Evolutionary conservation across 2,888 invertebrate genomes (phyloP), one percentile per base, ranked within the genome.

Genomic region (Stenolophus ochropezus): DNA sequence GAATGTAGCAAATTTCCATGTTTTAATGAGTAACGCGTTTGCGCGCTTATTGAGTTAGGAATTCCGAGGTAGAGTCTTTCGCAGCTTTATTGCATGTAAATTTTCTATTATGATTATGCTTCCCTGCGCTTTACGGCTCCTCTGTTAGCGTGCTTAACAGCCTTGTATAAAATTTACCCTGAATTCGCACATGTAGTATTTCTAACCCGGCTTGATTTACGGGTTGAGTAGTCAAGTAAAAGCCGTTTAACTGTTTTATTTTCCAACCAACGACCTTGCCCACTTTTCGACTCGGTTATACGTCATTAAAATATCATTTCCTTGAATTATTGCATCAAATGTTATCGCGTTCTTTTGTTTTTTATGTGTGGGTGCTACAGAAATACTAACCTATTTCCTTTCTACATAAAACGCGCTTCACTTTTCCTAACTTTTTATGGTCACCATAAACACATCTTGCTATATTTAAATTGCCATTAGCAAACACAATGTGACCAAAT

Each of bases 121-220:
- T 74, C 71, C 71, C 49, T 25, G 47, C 21, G 47, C 47, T 75
- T 53, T 75, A 53, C 75, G 18, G 33, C 73, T 49, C 27, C 27
- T 75, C 53, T 51, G 53, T 53, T 53, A 75, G 53, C 75, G 53
- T 53, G 75, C 53, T 75, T 75, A 75, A 75, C 51, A 27, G 75
- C 75, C 21, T 75, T 75, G 75, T 75, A 27, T 53, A 56, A 75
- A 75, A 75, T 73, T 73, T 73, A 73, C 73, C 49, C 42, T 47
- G 73, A 73, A 73, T 75, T 75, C 53, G 75, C 75, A 75, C 75
- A 75, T 75, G 75, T 75, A 75, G 53, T 75, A 53, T 75, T 53
- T 75, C 25, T 75, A 75, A 75, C 25, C 75, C 51, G 27, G 27
- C 25, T 27, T 53, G 75, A 75, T 75, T 75, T 75, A 75, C 53